A percentile compares a stretch with the other conserved stretches of the same genome.
These are phyloP conservation scores for Pteronotus mesoamericanus DNA, from an alignment of 2,797 vertebrate species.

Conservation along the genomic window DNA sequence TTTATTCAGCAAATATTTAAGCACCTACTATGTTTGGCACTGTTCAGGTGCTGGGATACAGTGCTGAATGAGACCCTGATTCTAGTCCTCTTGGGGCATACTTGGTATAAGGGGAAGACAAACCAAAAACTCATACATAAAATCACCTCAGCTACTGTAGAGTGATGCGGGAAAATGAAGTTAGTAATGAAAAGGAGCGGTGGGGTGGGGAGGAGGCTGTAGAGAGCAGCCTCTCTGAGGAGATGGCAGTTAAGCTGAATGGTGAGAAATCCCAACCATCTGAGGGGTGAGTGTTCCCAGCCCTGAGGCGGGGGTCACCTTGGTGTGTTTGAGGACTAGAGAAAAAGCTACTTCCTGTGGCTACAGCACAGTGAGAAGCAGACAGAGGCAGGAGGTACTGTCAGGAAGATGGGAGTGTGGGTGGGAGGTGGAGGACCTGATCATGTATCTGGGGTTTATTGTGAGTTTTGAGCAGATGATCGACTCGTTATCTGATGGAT, in stretches of 20 bases:
- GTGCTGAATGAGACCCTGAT: background rate
- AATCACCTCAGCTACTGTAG: background rate
- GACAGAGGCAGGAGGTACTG: background rate
- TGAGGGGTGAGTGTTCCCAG: background rate
- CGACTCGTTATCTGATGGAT: background rate
- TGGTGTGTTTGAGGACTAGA: background rate
- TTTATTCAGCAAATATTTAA: background rate
- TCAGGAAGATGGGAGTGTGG: background rate
- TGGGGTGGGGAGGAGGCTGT: no score
- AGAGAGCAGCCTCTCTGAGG: background rate
- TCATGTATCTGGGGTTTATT: background rate
- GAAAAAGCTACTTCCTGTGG: background rate
- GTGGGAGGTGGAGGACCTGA: no score
- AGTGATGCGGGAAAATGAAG: background rate
- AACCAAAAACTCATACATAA: background rate
- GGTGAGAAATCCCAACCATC: background rate
- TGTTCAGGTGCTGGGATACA: background rate
- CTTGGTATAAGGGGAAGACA: background rate
- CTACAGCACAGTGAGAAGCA: background rate
- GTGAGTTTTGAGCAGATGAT: background rate
- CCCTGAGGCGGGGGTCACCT: background rate
- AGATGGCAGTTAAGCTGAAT: background rate
- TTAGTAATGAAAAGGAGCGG: rapidly evolving
- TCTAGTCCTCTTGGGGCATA: background rate
- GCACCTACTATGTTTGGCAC: background rate